Base-by-base conservation (phyloP, 1,140 invertebrate genomes). In the Lordiphosa clarofinis region DNA sequence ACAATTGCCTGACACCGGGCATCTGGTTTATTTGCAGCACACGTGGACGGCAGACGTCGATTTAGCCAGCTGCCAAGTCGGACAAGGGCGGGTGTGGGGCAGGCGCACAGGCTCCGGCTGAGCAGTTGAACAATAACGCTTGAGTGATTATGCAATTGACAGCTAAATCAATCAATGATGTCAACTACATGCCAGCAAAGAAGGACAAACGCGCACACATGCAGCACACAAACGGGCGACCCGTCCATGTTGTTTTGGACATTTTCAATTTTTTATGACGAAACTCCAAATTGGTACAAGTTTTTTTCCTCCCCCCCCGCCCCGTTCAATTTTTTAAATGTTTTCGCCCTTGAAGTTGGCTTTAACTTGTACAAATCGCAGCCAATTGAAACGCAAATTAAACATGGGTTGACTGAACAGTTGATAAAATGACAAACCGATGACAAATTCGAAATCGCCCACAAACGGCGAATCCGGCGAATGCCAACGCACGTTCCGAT, bases 131-230 rank as follows among this genome's bases (percentile, higher is more conserved):
- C 82, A 87, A 87, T 87, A 87, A 82, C 82, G 84, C 82, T 87
- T 87, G 82, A 87, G 76, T 87, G 82, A 87, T 87, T 87, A 87
- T 87, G 82, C 82, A 87, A 87, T 87, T 87, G 82, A 87, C 82
- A 87, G 82, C 82, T 87, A 87, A 87, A 87, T 87, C 82, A 87
- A 87, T 87, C 82, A 87, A 84, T 87, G 82, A 87, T 87, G 82
- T 87, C 82, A 87, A 86, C 79, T 84, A 84, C 78, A 84, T 78
- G 78, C 78, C 69, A 68, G 54, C 68, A 50, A 69, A 44, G 65
- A 47, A 56, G 71, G 55, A 58, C 61, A 55, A 33, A 46, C 56
- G 61, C 60, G 52, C 53, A 50, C 50, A 60, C 13, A 19, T 24
- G 52, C 42, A 50, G 59, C 56, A 46, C 46, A 31, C 60, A 55